Conservation (phyloP, 2,888 invertebrate genomes). For the Gortyna flavago region DNA sequence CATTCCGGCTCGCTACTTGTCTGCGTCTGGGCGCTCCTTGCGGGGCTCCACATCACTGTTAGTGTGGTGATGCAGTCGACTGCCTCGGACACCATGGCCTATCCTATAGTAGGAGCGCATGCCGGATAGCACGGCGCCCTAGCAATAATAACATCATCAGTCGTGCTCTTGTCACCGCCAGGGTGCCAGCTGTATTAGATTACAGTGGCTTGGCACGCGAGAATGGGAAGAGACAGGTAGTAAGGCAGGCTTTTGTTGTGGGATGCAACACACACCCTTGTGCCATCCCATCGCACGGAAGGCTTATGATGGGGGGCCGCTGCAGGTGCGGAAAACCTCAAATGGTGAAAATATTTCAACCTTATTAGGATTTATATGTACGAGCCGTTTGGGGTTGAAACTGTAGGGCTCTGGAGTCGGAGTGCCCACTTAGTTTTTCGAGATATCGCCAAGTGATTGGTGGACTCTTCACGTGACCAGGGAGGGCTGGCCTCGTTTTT, state of each 20-base stretch:
- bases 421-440: background rate
- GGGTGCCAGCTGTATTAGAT: too few species aligned
- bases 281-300: too few species aligned
- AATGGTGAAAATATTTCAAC: background rate
- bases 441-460: background rate
- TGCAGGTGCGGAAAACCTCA: background rate
- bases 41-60: background rate
- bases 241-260: background rate
- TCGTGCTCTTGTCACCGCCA: background rate
- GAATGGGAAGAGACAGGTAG: background rate
- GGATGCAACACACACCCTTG: background rate
- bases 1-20: background rate
- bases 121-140: background rate
- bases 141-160: background rate
- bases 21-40: background rate
- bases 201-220: too few species aligned
- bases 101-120: background rate
- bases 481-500: background rate
- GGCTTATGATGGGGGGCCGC: too few species aligned
- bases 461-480: background rate
- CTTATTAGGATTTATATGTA: background rate
- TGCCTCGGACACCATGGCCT: background rate
- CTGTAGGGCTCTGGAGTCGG: background rate
- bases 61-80: background rate
- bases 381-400: background rate